Evolutionary conservation across 2,888 invertebrate species (phyloP), one percentile per base, ranked within the genome.

Genomic region (Calliscelio sp.): DNA sequence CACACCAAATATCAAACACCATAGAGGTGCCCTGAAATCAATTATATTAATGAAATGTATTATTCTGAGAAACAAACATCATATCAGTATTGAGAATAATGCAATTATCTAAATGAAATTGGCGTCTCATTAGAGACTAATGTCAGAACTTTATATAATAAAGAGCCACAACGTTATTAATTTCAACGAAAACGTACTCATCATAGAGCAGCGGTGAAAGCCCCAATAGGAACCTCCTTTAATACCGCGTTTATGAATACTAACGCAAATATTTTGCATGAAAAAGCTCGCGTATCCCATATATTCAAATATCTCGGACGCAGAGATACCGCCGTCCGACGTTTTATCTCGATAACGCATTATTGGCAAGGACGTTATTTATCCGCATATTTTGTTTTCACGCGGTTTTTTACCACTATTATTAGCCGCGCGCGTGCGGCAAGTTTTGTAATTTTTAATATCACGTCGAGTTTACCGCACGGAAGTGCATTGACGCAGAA

Each of bases 401-500:
- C 46, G 46, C 66, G 46, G 49, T 28, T 46, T 66, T 68, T 75
- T 49, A 49, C 41, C 11, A n/a, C n/a, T 59, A 77, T 59, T 77
- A 71, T 66, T 59, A 73, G 51, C 61, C 18, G 35, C 6, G 25
- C 44, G 53, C 16, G 63, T 41, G n/a, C n/a, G 49, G 38, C 51
- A 55, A 80, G 20, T 80, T 63, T 65, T 57, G 25, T 57, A 28
- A 71, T 71, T 71, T 79, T 80, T 63, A 63, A 79, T 55, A 79
- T 71, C 28, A 25, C 49, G 51, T 11, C n/a, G 63, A 49, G 49
- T 59, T 41, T 20, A 59, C n/a, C 32, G 24, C 16, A 16, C 22
- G 22, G 44, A 44, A 49, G 8, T 5, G 2, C 24, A 49, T 24
- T 24, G 46, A 35, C 5, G 35, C 35, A 5, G 35, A 35, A 35